phyloP scores from a whole-genome alignment of 2,113 vertebrate genomes.

The Mixornis gularis region DNA sequence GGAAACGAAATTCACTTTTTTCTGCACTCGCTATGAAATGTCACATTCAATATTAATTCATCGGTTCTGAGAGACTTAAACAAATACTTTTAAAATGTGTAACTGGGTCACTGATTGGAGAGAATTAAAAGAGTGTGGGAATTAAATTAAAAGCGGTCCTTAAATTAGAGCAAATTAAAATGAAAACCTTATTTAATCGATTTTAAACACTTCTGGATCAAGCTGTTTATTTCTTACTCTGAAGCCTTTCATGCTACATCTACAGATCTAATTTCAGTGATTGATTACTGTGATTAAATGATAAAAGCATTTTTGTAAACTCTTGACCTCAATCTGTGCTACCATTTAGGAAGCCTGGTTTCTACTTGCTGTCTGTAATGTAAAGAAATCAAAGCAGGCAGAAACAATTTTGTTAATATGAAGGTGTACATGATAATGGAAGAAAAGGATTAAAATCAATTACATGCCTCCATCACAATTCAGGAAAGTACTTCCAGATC shows the following conservation, averaged over 20 bases:
- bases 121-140: constrained; percentile 6
- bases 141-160: constrained; percentile 29
- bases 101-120: constrained; percentile 4
- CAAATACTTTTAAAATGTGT: background rate
- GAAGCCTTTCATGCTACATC: constrained; percentile 46
- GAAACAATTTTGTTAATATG: background rate
- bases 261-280: constrained; percentile 59
- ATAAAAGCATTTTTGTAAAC: constrained; percentile 49
- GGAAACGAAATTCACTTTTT: background rate
- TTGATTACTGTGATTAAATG: constrained; percentile 62
- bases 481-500: background rate
- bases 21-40: background rate
- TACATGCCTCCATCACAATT: background rate
- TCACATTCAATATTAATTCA: background rate
- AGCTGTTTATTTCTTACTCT: constrained; percentile 54
- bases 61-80: background rate
- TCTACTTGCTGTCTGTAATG: background rate
- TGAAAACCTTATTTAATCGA: constrained; percentile 39
- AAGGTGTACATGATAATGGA: background rate
- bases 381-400: constrained; percentile 28
- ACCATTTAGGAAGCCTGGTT: background rate
- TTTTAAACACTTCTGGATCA: constrained; percentile 52
- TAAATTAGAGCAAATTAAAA: constrained; percentile 39
- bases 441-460: background rate
- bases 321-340: constrained; percentile 28